Conservation (phyloP, 2,113 vertebrate genomes). For the Sinocyclocheilus anophthalmus region DNA sequence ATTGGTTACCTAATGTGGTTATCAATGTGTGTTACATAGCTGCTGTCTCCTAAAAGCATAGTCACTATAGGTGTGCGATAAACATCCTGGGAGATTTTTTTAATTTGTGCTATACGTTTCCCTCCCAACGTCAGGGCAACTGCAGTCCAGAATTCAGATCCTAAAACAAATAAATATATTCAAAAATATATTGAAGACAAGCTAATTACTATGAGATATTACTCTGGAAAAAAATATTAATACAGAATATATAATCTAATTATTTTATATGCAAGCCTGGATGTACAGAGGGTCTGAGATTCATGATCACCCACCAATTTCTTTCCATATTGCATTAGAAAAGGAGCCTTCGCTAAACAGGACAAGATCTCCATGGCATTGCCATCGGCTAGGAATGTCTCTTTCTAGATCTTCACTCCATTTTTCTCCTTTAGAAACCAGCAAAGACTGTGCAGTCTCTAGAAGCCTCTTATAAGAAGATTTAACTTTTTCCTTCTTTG, state of each 20-base stretch:
- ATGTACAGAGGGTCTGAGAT: not conserved
- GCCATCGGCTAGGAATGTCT: constrained; percentile 84
- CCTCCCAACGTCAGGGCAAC: constrained; percentile 78
- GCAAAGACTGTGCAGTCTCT: constrained; percentile 68
- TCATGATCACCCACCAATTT: constrained; percentile 70
- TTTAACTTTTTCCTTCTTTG: constrained; percentile 67
- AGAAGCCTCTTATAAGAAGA: constrained; percentile 63
- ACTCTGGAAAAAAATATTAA: not conserved
- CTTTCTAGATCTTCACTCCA: constrained; percentile 79
- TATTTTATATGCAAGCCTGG: not conserved
- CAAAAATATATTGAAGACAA: not conserved
- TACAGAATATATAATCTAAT: not conserved
- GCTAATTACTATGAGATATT: not conserved
- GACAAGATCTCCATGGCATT: constrained; percentile 84
- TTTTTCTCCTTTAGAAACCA: constrained; percentile 62
- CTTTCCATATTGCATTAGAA: constrained; percentile 72
- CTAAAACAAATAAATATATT: constrained; percentile 64
- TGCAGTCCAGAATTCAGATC: constrained; percentile 77
- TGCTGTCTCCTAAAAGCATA: constrained; percentile 82
- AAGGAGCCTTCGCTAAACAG: constrained; percentile 82
- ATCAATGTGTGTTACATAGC: constrained; percentile 89
- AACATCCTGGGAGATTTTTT: constrained; percentile 75
- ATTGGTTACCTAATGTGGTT: constrained; percentile 83
- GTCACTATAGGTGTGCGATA: constrained; percentile 81
- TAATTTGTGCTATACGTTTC: constrained; percentile 80